Percentiles rank a stretch among this genome's conserved stretches.
Evolutionary conservation across 1,140 invertebrate species (phyloP).

Genomic region (Campoletis sonorensis): DNA sequence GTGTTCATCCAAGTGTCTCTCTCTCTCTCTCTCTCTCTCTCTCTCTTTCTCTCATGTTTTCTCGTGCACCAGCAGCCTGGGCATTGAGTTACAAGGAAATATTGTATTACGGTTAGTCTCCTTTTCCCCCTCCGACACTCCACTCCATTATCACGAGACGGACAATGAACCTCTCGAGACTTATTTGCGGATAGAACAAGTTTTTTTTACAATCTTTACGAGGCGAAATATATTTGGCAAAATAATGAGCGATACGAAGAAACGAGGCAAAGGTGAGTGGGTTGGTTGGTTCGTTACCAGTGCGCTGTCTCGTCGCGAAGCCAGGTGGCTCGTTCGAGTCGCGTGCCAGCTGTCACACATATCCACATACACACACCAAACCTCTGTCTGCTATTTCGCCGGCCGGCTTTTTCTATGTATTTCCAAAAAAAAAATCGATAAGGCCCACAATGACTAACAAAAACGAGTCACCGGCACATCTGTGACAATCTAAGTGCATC

Average conservation of each 20-base stretch:
- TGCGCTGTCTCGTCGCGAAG: conserved; percentile 3
- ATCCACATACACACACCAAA: neutral
- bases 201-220: neutral
- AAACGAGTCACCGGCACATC: conserved; percentile 20
- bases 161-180: conserved; percentile 23
- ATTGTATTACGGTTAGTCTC: conserved; percentile 51
- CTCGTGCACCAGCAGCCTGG: conserved; percentile 10
- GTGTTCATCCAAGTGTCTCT: conserved; percentile 26
- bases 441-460: neutral
- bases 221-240: neutral
- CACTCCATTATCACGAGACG: conserved; percentile 21
- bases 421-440: conserved; percentile 27
- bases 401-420: conserved; percentile 21
- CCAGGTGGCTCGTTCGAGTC: conserved; percentile 13
- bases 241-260: neutral
- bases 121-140: neutral
- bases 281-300: neutral
- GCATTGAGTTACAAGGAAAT: conserved; percentile 58
- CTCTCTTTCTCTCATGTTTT: neutral
- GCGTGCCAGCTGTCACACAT: conserved; percentile 49
- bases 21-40: neutral
- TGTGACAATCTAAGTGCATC: neutral
- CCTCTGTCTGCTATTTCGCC: conserved; percentile 6
- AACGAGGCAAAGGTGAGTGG: neutral
- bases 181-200: neutral